These are phyloP conservation scores for Sparus aurata DNA, from an alignment of 2,797 vertebrate species.

Conservation along the genomic window DNA sequence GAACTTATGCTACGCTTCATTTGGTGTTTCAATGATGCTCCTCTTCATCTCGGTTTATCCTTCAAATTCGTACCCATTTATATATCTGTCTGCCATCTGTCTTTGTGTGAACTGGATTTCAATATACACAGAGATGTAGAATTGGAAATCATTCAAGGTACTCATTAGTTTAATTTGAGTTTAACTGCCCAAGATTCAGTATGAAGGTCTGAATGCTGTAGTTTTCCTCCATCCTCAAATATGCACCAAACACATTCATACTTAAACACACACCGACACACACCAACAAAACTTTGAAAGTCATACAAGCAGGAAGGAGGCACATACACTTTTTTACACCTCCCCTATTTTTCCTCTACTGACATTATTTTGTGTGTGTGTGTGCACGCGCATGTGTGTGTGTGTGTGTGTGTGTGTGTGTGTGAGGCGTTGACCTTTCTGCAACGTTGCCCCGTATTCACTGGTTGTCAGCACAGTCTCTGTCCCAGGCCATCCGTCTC, in stretches of 20 bases:
- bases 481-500: conserved; percentile 94
- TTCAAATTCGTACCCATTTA: too few species aligned
- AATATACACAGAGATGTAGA: not conserved
- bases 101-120: not conserved
- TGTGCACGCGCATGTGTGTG: conserved; percentile 24
- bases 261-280: conserved; percentile 39
- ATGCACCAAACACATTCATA: conserved; percentile 32
- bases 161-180: conserved; percentile 23
- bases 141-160: conserved; percentile 1
- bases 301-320: conserved; percentile 70
- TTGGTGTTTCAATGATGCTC: too few species aligned
- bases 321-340: conserved; percentile 55
- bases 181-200: conserved; percentile 1
- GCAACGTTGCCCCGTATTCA: conserved; percentile 94
- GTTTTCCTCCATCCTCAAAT: conserved; percentile 4
- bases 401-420: conserved; percentile 38
- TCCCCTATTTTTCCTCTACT: conserved; percentile 71
- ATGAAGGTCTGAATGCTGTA: not conserved
- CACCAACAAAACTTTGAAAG: conserved; percentile 80
- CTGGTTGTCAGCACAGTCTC: conserved; percentile 95
- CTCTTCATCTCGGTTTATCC: too few species aligned
- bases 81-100: too few species aligned
- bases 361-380: conserved; percentile 68
- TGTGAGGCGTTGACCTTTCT: conserved; percentile 93
- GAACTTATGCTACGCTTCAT: too few species aligned